Base-by-base conservation (phyloP, 1,140 invertebrate genomes). In the Conus betulinus region DNA sequence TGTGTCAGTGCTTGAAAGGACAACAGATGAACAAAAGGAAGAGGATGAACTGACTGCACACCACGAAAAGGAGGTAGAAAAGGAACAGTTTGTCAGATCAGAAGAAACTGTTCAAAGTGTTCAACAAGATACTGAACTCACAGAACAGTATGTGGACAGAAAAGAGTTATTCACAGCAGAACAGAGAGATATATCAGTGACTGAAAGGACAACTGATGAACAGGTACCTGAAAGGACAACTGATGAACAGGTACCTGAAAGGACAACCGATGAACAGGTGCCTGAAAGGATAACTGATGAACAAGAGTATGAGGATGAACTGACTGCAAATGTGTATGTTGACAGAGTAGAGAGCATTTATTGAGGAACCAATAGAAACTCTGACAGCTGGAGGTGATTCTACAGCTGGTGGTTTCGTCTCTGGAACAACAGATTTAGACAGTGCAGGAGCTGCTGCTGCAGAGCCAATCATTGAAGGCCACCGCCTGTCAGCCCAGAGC, bases 31-130 rank as follows among this genome's bases (percentile, higher is more conserved):
- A 25, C n/a, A 17, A 63, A 78, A 87, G 63, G 76, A 71, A 67
- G 74, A 88, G 20, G 85, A 78, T 11, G 85, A 87, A 20, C 39
- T 39, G 39, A 39, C 39, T 79, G 88, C 91, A 55, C 79, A 89
- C 27, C 85, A 87, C 85, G 90, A 90, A 84, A 89, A 92, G 60
- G 87, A 88, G 85, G 81, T 84, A 85, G 85, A 89, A 71, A 71
- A 85, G 17, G 83, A 81, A 89, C 71, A 85, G n/a, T 60, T 86
- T 82, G 87, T 87, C 39, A 90, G 81, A 78, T 76, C 89, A 27
- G 81, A 83, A 52, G 78, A 84, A 83, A 79, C 85, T 27, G 60
- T 84, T 53, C 25, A 67, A 74, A 60, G 71, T 23, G 8, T 82
- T 13, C 23, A 39, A 13, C 25, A 76, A 76, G 67, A 11, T 71